Evolutionary conservation across 2,888 invertebrate genomes (phyloP).

Genomic region (Microctonus aethiopoides): DNA sequence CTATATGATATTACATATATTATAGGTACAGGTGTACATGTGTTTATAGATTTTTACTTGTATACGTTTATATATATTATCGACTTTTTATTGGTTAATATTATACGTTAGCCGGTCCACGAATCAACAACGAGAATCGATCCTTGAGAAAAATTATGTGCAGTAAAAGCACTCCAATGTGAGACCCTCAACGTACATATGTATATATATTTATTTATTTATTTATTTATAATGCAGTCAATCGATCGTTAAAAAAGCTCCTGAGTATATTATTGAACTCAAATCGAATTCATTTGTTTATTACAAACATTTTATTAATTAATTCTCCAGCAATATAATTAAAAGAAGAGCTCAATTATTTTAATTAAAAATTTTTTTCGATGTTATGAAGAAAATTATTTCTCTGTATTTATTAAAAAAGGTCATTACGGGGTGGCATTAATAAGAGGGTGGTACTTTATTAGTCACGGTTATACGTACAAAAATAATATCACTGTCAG

Average conservation of each 20-base stretch:
- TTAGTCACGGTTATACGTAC: not conserved
- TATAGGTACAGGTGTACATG: no score
- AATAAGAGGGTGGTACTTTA: not conserved
- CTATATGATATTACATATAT: not conserved
- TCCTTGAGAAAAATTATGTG: not conserved
- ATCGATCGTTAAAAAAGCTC: constrained; percentile 2
- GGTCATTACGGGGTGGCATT: not conserved
- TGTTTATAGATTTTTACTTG: not conserved
- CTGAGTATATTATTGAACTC: not conserved
- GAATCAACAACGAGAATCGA: constrained; percentile 10
- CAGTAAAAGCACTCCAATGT: not conserved
- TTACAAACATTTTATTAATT: not conserved
- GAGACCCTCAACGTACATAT: not conserved
- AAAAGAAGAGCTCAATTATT: not conserved
- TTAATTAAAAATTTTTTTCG: no score
- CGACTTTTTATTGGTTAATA: not conserved
- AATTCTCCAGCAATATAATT: not conserved
- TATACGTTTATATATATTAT: not conserved
- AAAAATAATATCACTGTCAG: not conserved
- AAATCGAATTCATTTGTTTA: not conserved
- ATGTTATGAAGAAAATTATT: no score
- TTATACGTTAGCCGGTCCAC: not conserved
- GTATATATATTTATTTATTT: not conserved
- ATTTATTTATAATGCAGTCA: not conserved
- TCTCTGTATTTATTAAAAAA: no score